Conservation (phyloP, 2,888 invertebrate species). For the Opisthograptis luteolata region DNA sequence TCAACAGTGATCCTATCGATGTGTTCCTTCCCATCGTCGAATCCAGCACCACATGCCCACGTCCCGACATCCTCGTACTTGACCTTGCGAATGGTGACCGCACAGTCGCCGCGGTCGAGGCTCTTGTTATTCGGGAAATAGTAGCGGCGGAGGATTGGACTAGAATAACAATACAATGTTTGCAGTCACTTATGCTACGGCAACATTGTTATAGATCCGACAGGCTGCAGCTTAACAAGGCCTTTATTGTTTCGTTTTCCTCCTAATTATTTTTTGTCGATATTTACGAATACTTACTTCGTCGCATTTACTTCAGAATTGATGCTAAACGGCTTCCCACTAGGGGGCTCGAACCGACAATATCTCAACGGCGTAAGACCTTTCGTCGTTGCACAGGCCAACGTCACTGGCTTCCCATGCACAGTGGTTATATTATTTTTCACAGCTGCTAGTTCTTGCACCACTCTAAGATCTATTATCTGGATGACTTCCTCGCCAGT, state of each 20-base stretch:
- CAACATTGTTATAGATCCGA: no score
- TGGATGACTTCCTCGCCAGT: slow-evolving; percentile 63
- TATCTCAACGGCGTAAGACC: slow-evolving; percentile 66
- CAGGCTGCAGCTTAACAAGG: no score
- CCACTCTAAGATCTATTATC: slow-evolving; percentile 61
- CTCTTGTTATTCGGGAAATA: slow-evolving; percentile 72
- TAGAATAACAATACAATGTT: slow-evolving; percentile 51
- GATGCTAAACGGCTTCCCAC: slow-evolving; percentile 72
- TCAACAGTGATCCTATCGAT: slow-evolving; percentile 62
- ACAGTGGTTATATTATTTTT: slow-evolving; percentile 54
- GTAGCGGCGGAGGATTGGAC: slow-evolving; percentile 67
- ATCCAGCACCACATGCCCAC: slow-evolving; percentile 78
- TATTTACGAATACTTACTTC: slow-evolving; percentile 59
- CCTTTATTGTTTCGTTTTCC: no score
- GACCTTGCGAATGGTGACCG: slow-evolving; percentile 71
- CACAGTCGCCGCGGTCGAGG: slow-evolving; percentile 77
- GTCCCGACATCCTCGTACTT: slow-evolving; percentile 68
- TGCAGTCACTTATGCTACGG: no score
- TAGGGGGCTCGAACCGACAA: slow-evolving; percentile 79
- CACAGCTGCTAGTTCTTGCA: slow-evolving; percentile 65
- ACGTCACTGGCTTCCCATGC: slow-evolving; percentile 59
- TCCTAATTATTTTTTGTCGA: no score
- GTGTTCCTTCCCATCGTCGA: slow-evolving; percentile 69
- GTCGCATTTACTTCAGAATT: slow-evolving; percentile 55
- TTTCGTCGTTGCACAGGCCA: slow-evolving; percentile 70